phyloP scores from a whole-genome alignment of 1,140 invertebrate genomes.

The Aleiodes sp. region DNA sequence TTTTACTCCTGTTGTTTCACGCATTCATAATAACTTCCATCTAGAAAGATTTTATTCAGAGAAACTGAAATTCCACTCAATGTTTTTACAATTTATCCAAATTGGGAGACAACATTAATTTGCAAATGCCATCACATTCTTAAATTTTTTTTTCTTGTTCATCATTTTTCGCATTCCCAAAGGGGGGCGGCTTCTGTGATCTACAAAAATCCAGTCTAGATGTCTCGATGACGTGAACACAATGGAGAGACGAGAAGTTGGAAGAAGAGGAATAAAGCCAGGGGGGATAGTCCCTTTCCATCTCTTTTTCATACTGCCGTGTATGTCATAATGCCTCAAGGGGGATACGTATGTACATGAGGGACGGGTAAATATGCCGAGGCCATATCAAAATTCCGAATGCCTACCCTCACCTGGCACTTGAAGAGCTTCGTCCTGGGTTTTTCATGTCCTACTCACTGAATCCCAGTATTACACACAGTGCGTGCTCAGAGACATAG shows the following conservation, averaged over 20 bases:
- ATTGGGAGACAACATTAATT: too few species aligned
- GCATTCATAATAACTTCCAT: not conserved
- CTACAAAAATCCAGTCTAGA: slow-evolving; percentile 41
- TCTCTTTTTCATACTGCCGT: slow-evolving; percentile 24
- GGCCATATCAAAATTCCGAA: slow-evolving; percentile 5
- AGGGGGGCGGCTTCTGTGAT: slow-evolving; percentile 32
- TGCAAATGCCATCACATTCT: not conserved
- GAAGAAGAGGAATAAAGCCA: slow-evolving; percentile 37
- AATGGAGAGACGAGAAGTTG: slow-evolving; percentile 48
- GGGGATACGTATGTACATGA: not conserved
- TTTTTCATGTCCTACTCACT: not conserved
- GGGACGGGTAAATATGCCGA: not conserved
- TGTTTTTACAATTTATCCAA: too few species aligned
- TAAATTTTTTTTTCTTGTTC: slow-evolving; percentile 1
- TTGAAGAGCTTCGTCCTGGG: slow-evolving; percentile 46
- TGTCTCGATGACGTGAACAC: slow-evolving; percentile 57
- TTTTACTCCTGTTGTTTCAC: too few species aligned
- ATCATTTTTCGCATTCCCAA: slow-evolving; percentile 26
- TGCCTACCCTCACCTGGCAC: slow-evolving; percentile 51
- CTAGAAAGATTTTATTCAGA: too few species aligned
- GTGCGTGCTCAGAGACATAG: not conserved
- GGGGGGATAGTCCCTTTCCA: slow-evolving; percentile 29
- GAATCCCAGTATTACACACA: not conserved
- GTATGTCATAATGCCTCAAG: slow-evolving; percentile 28
- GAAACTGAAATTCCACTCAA: too few species aligned